A percentile compares a stretch with the other conserved stretches of the same genome.
phyloP scores from a whole-genome alignment of 2,888 invertebrate species.

The Heliconius hortense region DNA sequence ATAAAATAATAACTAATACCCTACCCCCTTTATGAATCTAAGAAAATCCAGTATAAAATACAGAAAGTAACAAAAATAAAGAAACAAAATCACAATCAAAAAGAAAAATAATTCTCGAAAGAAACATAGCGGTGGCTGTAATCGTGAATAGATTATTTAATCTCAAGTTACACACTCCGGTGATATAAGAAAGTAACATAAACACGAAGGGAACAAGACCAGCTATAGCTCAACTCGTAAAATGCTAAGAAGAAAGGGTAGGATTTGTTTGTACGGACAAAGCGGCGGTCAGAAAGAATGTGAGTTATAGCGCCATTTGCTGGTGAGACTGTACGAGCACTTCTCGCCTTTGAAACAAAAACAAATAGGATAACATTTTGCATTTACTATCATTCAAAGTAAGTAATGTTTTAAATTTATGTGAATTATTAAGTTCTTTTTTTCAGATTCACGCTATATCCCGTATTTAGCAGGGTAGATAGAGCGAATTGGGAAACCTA shows the following conservation, averaged over 20 bases:
- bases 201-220: constrained; percentile 40
- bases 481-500: too few species aligned
- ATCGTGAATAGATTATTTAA: constrained; percentile 30
- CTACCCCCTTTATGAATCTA: too few species aligned
- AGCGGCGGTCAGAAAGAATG: constrained; percentile 57
- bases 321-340: constrained; percentile 29
- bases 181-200: constrained; percentile 34
- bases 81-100: background rate
- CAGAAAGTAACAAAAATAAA: too few species aligned
- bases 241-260: constrained; percentile 54
- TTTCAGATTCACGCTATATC: too few species aligned
- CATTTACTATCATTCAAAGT: background rate
- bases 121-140: constrained; percentile 4
- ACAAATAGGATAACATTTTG: constrained; percentile 16
- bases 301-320: constrained; percentile 50
- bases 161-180: constrained; percentile 32
- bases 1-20: background rate
- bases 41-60: too few species aligned
- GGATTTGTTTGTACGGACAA: constrained; percentile 58
- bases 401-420: background rate
- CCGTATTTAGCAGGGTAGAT: too few species aligned
- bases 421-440: too few species aligned
- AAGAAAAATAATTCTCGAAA: background rate
- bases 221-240: constrained; percentile 53
- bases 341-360: constrained; percentile 21